Base-by-base conservation (phyloP, 2,113 vertebrate species). In the Malurus cyaneus region DNA sequence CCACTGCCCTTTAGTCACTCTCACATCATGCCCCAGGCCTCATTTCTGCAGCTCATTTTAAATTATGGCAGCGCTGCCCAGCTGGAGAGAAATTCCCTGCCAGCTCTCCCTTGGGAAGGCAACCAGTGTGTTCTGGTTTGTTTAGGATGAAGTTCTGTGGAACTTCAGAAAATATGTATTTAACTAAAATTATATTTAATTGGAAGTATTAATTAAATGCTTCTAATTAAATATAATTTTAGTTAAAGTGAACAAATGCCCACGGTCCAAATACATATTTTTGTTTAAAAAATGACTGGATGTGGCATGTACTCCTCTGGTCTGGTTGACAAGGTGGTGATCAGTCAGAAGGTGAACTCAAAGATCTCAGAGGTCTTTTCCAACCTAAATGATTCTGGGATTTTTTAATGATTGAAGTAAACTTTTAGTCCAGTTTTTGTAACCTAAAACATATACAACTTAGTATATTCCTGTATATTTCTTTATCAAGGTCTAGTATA, bases 21-120 rank as follows among this genome's bases (percentile, higher is more conserved):
- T 57, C 56, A 32, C 12, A 39, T 56, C 76, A 42, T 0, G 3
- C 57, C 57, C 17, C 50, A 54, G 80, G 81, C 79, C 23, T 70
- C 39, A 21, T 89, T 64, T 71, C 66, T 65, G 78, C 64, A 73
- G 64, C 72, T 94, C n/a, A 46, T 31, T 83, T 71, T 79, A 65
- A 5, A 62, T 65, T 57, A 86, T 0, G 7, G 79, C 80, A 94
- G 80, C 56, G 36, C 64, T 88, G 76, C 19, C 32, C 21, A 39
- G 39, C 39, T 39, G 11, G 10, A 39, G 39, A 39, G 39, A 11
- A 39, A 39, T 39, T 39, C 19, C 32, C 21, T 23, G 44, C 2
- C 42, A 59, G 1, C 14, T 50, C 44, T 82, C 82, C 39, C 42
- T 74, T 31, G 59, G 39, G n/a, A 74, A 74, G 14, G 10, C 3